phyloP scores from a whole-genome alignment of 2,797 vertebrate genomes.

The Eleutherodactylus coqui region DNA sequence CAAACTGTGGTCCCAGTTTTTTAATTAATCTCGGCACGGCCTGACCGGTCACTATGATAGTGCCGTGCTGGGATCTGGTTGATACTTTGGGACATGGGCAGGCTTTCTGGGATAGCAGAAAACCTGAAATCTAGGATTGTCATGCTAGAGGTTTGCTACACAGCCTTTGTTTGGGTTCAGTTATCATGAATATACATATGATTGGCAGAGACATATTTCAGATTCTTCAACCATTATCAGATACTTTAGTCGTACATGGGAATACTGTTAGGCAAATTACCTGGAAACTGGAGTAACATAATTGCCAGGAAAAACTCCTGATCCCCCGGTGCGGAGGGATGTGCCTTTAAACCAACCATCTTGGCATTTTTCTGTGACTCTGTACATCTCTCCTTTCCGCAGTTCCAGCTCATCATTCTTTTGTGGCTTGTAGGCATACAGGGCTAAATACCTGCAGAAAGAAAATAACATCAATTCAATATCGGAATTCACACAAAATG shows the following conservation, averaged over 20 bases:
- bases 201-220: not conserved
- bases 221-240: not conserved
- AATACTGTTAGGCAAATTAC: constrained; percentile 69
- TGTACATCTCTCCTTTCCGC: constrained; percentile 97
- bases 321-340: constrained; percentile 88
- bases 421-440: constrained; percentile 97
- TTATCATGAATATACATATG: not conserved
- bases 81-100: no score
- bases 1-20: no score
- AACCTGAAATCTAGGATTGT: no score
- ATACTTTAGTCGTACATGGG: not conserved
- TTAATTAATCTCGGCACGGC: no score
- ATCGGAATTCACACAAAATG: not conserved
- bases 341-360: constrained; percentile 99
- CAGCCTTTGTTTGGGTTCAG: not conserved
- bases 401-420: constrained; percentile 96
- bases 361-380: constrained; percentile 97
- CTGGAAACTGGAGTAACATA: constrained; percentile 96
- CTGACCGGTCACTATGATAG: no score
- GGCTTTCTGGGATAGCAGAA: no score
- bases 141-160: no score
- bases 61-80: no score
- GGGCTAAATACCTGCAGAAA: constrained; percentile 88
- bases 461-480: constrained; percentile 8
- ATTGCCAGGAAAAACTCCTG: constrained; percentile 97